phyloP scores from a whole-genome alignment of 2,888 invertebrate genomes.

The Drosophila paracracens region DNA sequence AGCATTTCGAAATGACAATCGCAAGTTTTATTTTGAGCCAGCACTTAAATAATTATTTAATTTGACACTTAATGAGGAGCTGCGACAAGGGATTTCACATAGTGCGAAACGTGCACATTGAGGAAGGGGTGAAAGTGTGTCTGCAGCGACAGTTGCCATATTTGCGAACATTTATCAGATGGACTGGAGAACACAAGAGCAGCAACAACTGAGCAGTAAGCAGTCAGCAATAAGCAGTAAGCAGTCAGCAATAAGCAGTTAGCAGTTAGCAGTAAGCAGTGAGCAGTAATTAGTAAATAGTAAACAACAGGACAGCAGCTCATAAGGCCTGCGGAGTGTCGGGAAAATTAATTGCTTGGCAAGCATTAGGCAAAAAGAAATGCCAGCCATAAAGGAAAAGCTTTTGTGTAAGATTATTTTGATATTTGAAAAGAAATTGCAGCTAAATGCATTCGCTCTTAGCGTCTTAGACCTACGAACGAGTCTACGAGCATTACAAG shows the following conservation, averaged over 20 bases:
- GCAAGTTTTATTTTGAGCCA: constrained; percentile 5
- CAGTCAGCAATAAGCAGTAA: neutral
- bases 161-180: constrained; percentile 47
- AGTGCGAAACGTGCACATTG: constrained; percentile 45
- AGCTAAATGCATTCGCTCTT: constrained; percentile 51
- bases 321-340: constrained; percentile 33
- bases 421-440: constrained; percentile 58
- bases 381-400: constrained; percentile 52
- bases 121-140: constrained; percentile 31
- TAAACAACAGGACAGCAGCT: constrained; percentile 2
- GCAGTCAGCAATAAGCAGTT: neutral
- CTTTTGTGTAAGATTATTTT: constrained; percentile 40
- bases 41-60: constrained; percentile 45
- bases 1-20: constrained; percentile 25
- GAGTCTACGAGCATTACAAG: neutral
- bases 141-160: constrained; percentile 24
- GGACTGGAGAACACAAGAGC: constrained; percentile 38
- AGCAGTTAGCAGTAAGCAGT: neutral
- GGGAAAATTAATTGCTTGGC: constrained; percentile 57
- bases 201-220: constrained; percentile 9
- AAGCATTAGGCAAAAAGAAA: constrained; percentile 30
- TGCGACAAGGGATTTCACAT: constrained; percentile 30
- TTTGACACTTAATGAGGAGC: constrained; percentile 54
- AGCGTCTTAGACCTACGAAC: constrained; percentile 7
- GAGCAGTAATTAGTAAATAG: constrained; percentile 1